These are phyloP conservation scores for Glaucidium brasilianum DNA, from an alignment of 2,113 vertebrate species.

Conservation along the genomic window DNA sequence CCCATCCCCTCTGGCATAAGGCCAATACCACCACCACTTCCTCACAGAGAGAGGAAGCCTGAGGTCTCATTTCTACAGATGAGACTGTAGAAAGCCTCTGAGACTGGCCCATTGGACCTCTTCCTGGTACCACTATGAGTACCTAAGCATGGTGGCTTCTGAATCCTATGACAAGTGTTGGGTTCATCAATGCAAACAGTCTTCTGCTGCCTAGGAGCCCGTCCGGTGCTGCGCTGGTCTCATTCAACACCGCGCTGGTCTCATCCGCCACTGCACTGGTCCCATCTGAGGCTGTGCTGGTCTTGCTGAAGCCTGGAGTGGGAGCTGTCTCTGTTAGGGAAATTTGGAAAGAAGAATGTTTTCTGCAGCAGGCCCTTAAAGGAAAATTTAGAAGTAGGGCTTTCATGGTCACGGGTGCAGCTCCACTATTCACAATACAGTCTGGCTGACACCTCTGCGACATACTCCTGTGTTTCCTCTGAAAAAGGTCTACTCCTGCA, in stretches of 20 bases:
- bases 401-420: not conserved
- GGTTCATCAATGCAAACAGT: not conserved
- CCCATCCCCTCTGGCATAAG: not conserved
- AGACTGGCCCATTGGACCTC: not conserved
- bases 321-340: not conserved
- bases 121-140: not conserved
- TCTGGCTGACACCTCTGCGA: not conserved
- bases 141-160: not conserved
- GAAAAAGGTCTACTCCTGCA: not conserved
- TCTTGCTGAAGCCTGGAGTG: not conserved
- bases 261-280: not conserved
- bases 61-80: not conserved
- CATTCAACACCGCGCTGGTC: not conserved
- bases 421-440: not conserved
- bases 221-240: not conserved
- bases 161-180: not conserved
- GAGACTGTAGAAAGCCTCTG: not conserved
- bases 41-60: not conserved
- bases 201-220: not conserved
- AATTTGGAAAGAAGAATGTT: not conserved
- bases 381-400: not conserved
- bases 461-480: not conserved
- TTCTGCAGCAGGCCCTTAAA: not conserved
- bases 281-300: not conserved
- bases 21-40: not conserved